phyloP scores from a whole-genome alignment of 1,140 invertebrate species.

The Harlomillsia oculata region DNA sequence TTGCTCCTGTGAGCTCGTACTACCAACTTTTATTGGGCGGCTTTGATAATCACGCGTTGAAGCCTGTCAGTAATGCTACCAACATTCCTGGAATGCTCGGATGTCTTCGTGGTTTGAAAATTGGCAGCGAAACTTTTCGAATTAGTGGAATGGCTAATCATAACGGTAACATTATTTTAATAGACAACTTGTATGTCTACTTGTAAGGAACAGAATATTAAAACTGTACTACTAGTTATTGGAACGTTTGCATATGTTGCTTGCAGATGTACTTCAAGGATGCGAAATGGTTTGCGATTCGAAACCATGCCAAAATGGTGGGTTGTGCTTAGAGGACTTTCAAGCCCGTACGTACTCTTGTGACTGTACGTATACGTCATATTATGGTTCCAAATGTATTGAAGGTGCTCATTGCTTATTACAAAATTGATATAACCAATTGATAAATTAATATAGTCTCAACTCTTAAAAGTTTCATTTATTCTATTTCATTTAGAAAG shows the following conservation, averaged over 20 bases:
- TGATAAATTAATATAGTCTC: background rate
- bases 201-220: too few species aligned
- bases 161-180: conserved; percentile 41
- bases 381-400: conserved; percentile 62
- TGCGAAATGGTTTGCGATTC: conserved; percentile 83
- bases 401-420: conserved; percentile 51
- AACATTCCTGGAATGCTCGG: conserved; percentile 60
- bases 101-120: conserved; percentile 78
- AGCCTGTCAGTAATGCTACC: conserved; percentile 17
- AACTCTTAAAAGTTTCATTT: background rate
- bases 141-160: conserved; percentile 60
- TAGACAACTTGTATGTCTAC: too few species aligned
- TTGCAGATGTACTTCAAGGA: conserved; percentile 51
- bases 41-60: conserved; percentile 49
- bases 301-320: conserved; percentile 67
- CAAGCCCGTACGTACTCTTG: conserved; percentile 70
- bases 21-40: conserved; percentile 77
- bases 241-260: too few species aligned
- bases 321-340: conserved; percentile 72
- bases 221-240: too few species aligned
- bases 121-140: conserved; percentile 63
- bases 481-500: conserved; percentile 53
- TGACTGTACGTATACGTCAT: conserved; percentile 78
- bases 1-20: conserved; percentile 70
- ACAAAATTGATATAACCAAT: too few species aligned